Evolutionary conservation across 1,140 invertebrate species (phyloP).

Genomic region (Drosophila nigromelanica): DNA sequence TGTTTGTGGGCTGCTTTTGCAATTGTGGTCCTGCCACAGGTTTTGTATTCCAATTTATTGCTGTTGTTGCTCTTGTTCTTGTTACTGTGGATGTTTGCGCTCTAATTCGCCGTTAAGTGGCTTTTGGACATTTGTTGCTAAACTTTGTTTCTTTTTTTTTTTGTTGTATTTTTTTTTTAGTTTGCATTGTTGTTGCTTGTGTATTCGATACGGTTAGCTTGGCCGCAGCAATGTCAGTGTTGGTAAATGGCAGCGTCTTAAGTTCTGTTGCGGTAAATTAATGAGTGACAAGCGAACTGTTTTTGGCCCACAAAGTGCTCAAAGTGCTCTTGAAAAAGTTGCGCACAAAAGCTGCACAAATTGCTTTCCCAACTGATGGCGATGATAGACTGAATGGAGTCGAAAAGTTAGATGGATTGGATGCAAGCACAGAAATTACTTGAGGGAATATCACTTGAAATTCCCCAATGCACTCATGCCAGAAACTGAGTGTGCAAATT

Average conservation of each 20-base stretch:
- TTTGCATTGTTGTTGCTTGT: slow-evolving; percentile 24
- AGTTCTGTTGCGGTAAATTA: slow-evolving; percentile 53
- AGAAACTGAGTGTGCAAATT: not conserved
- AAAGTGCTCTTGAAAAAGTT: slow-evolving; percentile 27
- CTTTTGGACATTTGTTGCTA: slow-evolving; percentile 78
- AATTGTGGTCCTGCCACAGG: slow-evolving; percentile 42
- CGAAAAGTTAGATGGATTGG: slow-evolving; percentile 1
- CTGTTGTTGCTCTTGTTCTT: slow-evolving; percentile 18
- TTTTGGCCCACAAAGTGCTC: slow-evolving; percentile 22
- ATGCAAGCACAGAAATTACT: slow-evolving; percentile 4
- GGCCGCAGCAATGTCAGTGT: slow-evolving; percentile 21
- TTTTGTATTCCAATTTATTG: slow-evolving; percentile 18
- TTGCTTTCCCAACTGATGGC: slow-evolving; percentile 6
- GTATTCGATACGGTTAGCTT: slow-evolving; percentile 49
- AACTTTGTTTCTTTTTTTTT: slow-evolving; percentile 45
- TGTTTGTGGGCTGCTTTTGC: slow-evolving; percentile 30
- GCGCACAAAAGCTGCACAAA: slow-evolving; percentile 11
- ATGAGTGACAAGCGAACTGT: slow-evolving; percentile 43
- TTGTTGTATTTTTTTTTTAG: not conserved
- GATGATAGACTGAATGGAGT: not conserved
- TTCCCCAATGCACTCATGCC: not conserved
- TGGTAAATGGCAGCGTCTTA: slow-evolving; percentile 38
- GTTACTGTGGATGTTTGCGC: slow-evolving; percentile 60
- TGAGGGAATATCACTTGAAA: slow-evolving; percentile 3
- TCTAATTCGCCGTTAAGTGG: slow-evolving; percentile 80